Conservation (phyloP, 1,140 invertebrate genomes). For the Aleiodes sp. region DNA sequence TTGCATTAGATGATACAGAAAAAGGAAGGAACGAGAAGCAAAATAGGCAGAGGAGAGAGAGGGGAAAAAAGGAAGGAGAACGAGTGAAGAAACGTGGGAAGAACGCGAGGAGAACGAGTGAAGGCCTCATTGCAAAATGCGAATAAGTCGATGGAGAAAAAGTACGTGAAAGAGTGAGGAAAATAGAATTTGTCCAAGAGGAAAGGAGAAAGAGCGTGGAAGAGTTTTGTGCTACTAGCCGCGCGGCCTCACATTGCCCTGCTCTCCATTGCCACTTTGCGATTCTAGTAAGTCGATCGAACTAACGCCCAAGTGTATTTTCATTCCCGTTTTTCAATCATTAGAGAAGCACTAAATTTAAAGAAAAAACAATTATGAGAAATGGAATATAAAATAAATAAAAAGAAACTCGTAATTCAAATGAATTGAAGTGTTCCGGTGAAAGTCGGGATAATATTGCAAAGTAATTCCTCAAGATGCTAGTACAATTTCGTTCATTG, state of each 20-base stretch:
- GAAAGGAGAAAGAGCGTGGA: constrained; percentile 17
- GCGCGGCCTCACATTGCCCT: constrained; percentile 52
- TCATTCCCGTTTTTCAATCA: constrained; percentile 35
- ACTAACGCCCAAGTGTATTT: constrained; percentile 35
- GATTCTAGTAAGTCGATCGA: constrained; percentile 43
- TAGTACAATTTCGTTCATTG: too few relatives aligned
- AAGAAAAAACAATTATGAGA: neutral
- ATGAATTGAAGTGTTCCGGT: neutral
- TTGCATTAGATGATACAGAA: neutral
- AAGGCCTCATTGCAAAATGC: constrained; percentile 19
- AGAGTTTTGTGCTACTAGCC: constrained; percentile 49
- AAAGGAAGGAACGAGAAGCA: constrained; percentile 7
- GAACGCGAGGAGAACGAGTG: constrained; percentile 26
- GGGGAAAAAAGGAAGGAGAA: constrained; percentile 5
- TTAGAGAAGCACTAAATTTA: neutral
- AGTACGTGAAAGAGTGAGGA: constrained; percentile 9
- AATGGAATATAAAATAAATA: too few relatives aligned
- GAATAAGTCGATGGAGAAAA: constrained; percentile 29
- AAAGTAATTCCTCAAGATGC: too few relatives aligned
- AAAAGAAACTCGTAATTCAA: neutral
- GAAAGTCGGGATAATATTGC: neutral
- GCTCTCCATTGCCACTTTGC: constrained; percentile 52
- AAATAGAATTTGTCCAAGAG: constrained; percentile 11
- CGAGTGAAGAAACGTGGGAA: constrained; percentile 35
- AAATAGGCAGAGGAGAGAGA: constrained; percentile 18